phyloP scores from a whole-genome alignment of 2,797 vertebrate genomes.

The Rhabdomys pumilio region DNA sequence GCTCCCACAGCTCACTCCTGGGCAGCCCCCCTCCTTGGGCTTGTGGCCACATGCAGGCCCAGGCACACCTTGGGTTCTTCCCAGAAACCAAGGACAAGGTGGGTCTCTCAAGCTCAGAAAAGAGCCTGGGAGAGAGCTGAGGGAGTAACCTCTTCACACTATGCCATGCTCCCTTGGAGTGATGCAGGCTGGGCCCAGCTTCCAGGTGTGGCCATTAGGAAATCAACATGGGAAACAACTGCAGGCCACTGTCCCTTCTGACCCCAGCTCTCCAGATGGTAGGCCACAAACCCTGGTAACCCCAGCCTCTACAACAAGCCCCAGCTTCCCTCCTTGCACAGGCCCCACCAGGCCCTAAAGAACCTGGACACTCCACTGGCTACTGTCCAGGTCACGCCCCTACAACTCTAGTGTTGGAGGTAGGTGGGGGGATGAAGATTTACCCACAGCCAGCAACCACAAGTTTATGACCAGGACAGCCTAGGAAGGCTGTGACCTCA shows the following conservation, averaged over 20 bases:
- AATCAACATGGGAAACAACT: neutral
- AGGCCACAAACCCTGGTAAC: neutral
- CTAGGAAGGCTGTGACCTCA: neutral
- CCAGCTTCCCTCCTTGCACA: no score
- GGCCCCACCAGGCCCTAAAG: neutral
- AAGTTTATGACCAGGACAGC: neutral
- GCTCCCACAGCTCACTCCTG: neutral
- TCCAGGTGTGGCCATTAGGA: neutral
- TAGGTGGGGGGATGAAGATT: neutral
- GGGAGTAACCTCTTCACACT: neutral
- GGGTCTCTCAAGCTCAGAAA: neutral
- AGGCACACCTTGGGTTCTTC: neutral
- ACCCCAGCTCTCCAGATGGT: neutral
- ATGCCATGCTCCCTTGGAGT: neutral
- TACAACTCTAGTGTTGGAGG: neutral
- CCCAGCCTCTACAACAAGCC: neutral
- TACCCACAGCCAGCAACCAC: neutral
- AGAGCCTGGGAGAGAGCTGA: neutral
- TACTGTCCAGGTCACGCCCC: neutral
- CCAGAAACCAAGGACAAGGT: constrained; percentile 11
- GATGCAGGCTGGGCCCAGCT: neutral
- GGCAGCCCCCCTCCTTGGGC: neutral
- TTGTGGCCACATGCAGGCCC: constrained; percentile 59
- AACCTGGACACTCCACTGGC: no score
- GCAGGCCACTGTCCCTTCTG: neutral